Conservation (phyloP, 2,797 vertebrate species). For the Manis javanica region DNA sequence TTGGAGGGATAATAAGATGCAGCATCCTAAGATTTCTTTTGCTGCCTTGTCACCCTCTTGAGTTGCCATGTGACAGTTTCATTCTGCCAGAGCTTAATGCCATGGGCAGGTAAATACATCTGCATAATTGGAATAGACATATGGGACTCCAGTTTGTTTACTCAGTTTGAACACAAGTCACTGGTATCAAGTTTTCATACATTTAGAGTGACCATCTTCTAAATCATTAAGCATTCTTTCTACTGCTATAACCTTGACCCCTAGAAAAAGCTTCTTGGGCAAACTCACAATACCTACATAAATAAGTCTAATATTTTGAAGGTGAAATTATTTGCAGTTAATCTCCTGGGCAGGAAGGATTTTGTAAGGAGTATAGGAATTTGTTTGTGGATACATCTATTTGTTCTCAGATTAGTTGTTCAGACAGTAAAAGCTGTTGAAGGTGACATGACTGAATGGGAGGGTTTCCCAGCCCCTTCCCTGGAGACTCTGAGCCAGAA, state of each 20-base stretch:
- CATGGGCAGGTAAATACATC: background rate
- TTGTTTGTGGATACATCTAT: background rate
- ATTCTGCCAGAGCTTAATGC: background rate
- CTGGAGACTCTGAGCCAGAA: background rate
- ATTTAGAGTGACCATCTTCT: background rate
- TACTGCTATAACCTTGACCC: background rate
- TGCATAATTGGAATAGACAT: background rate
- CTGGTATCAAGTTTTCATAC: background rate
- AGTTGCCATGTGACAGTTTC: background rate
- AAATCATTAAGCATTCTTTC: background rate
- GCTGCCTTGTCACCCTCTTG: background rate
- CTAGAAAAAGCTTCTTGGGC: background rate
- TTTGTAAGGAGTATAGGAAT: background rate
- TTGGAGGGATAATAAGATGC: background rate
- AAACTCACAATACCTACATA: background rate
- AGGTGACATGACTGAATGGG: background rate
- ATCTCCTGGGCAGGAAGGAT: background rate
- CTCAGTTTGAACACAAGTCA: background rate
- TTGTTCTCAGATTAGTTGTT: background rate
- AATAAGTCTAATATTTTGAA: background rate
- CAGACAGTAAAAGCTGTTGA: background rate
- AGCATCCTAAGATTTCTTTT: background rate
- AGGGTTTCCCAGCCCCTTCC: background rate
- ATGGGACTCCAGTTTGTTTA: background rate
- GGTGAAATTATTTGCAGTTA: background rate